Evolutionary conservation across 2,888 invertebrate species (phyloP).

Genomic region (Tetropium fuscum): DNA sequence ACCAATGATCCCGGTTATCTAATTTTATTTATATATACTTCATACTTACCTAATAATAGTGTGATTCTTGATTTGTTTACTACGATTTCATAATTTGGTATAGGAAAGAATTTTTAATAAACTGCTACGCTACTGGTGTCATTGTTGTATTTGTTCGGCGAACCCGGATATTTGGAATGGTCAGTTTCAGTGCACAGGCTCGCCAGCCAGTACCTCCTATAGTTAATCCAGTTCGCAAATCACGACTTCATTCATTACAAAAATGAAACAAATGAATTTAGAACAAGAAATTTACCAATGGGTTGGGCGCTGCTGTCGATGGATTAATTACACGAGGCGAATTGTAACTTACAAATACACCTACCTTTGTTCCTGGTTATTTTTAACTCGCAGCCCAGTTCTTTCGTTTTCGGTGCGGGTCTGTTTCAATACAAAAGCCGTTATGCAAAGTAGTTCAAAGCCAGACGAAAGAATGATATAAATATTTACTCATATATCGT

Average conservation of each 20-base stretch:
- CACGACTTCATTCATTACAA: conserved; percentile 23
- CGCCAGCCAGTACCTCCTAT: conserved; percentile 10
- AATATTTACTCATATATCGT: not conserved
- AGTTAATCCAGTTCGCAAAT: conserved; percentile 24
- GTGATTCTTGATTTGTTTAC: too few relatives aligned
- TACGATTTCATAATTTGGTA: too few relatives aligned
- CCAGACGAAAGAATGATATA: not conserved
- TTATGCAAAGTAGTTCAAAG: not conserved
- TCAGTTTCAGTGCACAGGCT: conserved; percentile 6
- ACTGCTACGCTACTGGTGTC: not conserved
- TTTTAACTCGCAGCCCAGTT: not conserved
- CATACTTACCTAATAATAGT: too few relatives aligned
- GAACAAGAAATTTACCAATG: conserved; percentile 21
- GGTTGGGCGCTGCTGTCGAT: conserved; percentile 23
- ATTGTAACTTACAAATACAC: conserved; percentile 5
- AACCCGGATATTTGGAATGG: conserved; percentile 18
- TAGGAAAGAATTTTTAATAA: too few relatives aligned
- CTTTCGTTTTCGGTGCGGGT: conserved; percentile 1
- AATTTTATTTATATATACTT: too few relatives aligned
- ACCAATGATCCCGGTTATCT: not conserved
- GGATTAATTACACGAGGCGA: conserved; percentile 15
- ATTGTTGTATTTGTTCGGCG: conserved; percentile 4
- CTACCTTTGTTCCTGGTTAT: not conserved
- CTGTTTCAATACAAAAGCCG: not conserved
- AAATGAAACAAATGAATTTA: not conserved